A percentile compares a stretch with the other conserved stretches of the same genome.
Evolutionary conservation across 1,140 invertebrate genomes (phyloP).

Genomic region (Zaprionus tsacasi): DNA sequence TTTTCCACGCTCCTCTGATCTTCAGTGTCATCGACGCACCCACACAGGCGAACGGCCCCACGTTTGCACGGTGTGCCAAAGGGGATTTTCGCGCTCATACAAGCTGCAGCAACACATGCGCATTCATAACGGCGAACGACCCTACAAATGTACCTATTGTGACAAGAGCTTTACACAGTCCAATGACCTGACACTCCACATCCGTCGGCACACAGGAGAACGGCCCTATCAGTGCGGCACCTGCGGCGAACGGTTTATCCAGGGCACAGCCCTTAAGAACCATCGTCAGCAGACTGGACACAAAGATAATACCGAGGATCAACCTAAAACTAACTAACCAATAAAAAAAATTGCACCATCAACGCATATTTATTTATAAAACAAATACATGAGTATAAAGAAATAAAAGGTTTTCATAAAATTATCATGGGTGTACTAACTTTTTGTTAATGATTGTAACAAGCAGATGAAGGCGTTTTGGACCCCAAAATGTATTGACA

Average conservation of each 20-base stretch:
- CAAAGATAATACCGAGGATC: slow-evolving; percentile 36
- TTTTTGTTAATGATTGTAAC: no score
- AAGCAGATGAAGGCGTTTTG: no score
- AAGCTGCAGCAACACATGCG: slow-evolving; percentile 87
- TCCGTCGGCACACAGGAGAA: slow-evolving; percentile 86
- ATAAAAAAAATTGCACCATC: no score
- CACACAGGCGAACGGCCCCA: slow-evolving; percentile 87
- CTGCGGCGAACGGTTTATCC: slow-evolving; percentile 81
- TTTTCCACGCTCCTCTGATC: slow-evolving; percentile 79
- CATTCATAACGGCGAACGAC: slow-evolving; percentile 86
- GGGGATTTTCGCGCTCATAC: slow-evolving; percentile 85
- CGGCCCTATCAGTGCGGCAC: slow-evolving; percentile 85
- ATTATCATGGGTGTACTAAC: no score
- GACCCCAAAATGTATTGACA: no score
- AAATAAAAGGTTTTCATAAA: no score
- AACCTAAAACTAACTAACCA: neutral
- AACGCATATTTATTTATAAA: neutral
- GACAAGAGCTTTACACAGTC: slow-evolving; percentile 87
- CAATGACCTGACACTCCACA: slow-evolving; percentile 86
- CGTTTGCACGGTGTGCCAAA: slow-evolving; percentile 85
- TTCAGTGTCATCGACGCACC: slow-evolving; percentile 85
- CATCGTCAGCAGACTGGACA: slow-evolving; percentile 73
- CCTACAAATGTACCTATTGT: slow-evolving; percentile 86
- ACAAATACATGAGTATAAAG: neutral
- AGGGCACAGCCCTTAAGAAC: slow-evolving; percentile 79